Conservation (phyloP, 1,140 invertebrate genomes). For the Thaumetopoea pityocampa region DNA sequence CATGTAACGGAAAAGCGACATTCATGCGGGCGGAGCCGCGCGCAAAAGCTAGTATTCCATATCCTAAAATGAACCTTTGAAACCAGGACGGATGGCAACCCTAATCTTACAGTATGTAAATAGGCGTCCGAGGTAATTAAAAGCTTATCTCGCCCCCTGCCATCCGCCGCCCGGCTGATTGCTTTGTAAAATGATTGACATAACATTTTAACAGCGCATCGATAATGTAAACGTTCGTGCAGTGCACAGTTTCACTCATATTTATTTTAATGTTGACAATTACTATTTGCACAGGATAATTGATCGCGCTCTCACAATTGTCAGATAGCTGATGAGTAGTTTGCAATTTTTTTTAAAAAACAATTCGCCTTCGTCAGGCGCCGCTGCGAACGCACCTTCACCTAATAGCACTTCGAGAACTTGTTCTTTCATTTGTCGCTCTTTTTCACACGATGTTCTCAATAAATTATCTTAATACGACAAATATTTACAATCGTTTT, state of each 20-base stretch:
- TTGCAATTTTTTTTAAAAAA: slow-evolving; percentile 64
- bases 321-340: slow-evolving; percentile 58
- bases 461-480: slow-evolving; percentile 65
- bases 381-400: slow-evolving; percentile 28
- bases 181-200: slow-evolving; percentile 70
- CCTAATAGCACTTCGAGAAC: slow-evolving; percentile 38
- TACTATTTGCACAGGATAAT: slow-evolving; percentile 70
- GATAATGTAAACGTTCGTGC: slow-evolving; percentile 65
- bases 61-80: too few species aligned
- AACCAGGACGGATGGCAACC: too few species aligned
- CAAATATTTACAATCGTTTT: slow-evolving; percentile 51
- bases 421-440: slow-evolving; percentile 40
- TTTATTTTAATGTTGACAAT: slow-evolving; percentile 67
- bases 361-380: slow-evolving; percentile 41
- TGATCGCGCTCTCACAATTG: slow-evolving; percentile 74
- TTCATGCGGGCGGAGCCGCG: too few species aligned
- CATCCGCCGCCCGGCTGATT: slow-evolving; percentile 54
- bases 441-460: slow-evolving; percentile 39
- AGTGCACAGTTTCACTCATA: slow-evolving; percentile 48
- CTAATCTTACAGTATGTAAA: slow-evolving; percentile 71
- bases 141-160: slow-evolving; percentile 64
- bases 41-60: too few species aligned
- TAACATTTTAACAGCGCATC: slow-evolving; percentile 56
- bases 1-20: too few species aligned
- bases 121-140: slow-evolving; percentile 71